phyloP scores from a whole-genome alignment of 2,888 invertebrate species.

The Luperina nickerlii region DNA sequence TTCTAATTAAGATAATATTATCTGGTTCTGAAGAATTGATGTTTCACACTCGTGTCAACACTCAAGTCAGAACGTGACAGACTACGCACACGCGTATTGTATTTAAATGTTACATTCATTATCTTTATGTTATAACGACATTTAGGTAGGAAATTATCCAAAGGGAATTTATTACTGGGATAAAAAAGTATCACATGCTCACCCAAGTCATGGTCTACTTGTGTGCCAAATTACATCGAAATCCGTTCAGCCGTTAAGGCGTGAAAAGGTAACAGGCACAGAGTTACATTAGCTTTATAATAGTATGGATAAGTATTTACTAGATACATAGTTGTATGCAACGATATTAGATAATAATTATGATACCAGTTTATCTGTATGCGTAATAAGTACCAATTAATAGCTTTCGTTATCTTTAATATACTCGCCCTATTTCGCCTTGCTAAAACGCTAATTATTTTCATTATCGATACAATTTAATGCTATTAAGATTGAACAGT shows the following conservation, averaged over 20 bases:
- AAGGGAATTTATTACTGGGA: background rate
- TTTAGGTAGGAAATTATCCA: no score
- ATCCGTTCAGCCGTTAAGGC: background rate
- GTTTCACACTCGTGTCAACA: slow-evolving; percentile 22
- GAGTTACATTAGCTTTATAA: background rate
- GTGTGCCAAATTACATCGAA: background rate
- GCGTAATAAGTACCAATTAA: slow-evolving; percentile 34
- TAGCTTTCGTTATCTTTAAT: slow-evolving; percentile 24
- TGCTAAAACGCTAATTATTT: slow-evolving; percentile 17
- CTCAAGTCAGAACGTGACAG: background rate
- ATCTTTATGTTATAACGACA: slow-evolving; percentile 3
- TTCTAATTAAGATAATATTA: slow-evolving; percentile 48
- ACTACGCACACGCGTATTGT: background rate
- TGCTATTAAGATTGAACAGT: slow-evolving; percentile 12
- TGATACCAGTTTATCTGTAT: slow-evolving; percentile 34
- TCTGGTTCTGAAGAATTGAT: slow-evolving; percentile 32
- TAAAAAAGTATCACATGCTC: background rate
- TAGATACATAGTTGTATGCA: background rate
- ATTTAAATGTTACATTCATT: slow-evolving; percentile 6
- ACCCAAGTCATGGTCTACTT: background rate
- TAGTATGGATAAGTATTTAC: background rate
- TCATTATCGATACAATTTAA: slow-evolving; percentile 6
- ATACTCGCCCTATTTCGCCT: slow-evolving; percentile 33
- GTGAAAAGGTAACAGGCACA: background rate
- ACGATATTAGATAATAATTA: slow-evolving; percentile 34